Base-by-base conservation (phyloP, 2,888 invertebrate genomes). In the Acrobasis consociella region DNA sequence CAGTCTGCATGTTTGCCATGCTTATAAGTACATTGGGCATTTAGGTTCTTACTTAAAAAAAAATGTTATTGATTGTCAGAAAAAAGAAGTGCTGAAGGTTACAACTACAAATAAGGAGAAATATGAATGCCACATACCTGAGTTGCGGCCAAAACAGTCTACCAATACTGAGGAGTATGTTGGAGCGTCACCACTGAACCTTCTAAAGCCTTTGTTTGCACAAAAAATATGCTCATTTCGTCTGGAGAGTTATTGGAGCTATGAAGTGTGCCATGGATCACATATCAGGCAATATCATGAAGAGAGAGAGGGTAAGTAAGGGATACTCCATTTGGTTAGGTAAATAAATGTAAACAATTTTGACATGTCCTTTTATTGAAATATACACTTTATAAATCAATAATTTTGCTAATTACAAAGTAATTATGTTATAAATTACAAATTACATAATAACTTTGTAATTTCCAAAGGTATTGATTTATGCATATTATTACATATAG, bases 221-320 rank as follows among this genome's bases (percentile, higher is more conserved):
- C 95, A 96, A 73, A 95, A 95, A 70, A 94, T 95, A 58, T 99
- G 98, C 79, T 97, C 97, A 0, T 97, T 97, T 77, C 94, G 97
- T 68, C 87, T 97, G 59, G 98, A 98, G 81, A 95, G 96, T 2
- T 99, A 98, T 80, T 99, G 99, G 99, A 97, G 97, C 0, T 99
- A 99, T 83, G 98, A 99, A 86, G 94, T 99, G 39, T 99, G 99
- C 76, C 99, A 99, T 86, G 99, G 99, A 0, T 94, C 95, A 72
- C 96, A 96, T 82, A 95, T 99, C 3, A 94, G 97, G 37, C 99
- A 99, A 82, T 99, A 97, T 82, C 99, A 99, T 83, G 99, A 99
- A 82, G 98, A 98, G 75, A 94, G 97, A 71, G 98, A 98, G 83
- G 96, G 95, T 86, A 75, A 65, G 3, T n/a, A n/a, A n/a, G n/a